Evolutionary conservation across 2,888 invertebrate genomes (phyloP).

Genomic region (Drosophila prostipennis): DNA sequence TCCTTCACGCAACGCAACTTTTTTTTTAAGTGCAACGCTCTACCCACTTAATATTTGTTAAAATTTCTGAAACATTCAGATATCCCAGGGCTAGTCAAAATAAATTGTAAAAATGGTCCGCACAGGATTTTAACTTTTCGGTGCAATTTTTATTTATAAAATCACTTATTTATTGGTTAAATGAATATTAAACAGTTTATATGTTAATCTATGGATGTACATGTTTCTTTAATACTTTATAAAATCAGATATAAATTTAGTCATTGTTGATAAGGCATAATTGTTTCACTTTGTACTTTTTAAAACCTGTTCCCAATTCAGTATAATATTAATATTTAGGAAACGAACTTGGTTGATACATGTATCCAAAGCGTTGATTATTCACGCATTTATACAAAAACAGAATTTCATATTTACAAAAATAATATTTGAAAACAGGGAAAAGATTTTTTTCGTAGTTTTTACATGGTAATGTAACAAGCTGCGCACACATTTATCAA

Average conservation of each 20-base stretch:
- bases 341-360: neutral
- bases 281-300: constrained; percentile 48
- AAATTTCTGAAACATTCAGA: too few species aligned
- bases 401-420: neutral
- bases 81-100: too few species aligned
- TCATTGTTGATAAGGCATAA: constrained; percentile 42
- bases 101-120: too few species aligned
- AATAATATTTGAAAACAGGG: neutral
- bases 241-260: constrained; percentile 39
- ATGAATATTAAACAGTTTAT: neutral
- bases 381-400: neutral
- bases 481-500: neutral
- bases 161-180: neutral
- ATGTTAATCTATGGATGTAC: neutral
- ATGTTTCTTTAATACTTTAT: constrained; percentile 56
- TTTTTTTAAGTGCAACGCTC: too few species aligned
- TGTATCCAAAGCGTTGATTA: neutral
- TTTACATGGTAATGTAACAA: neutral
- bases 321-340: neutral
- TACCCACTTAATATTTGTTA: too few species aligned
- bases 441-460: neutral
- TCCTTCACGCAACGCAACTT: too few species aligned
- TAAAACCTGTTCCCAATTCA: constrained; percentile 4
- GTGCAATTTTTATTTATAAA: too few species aligned
- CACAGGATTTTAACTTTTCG: too few species aligned